Conservation (phyloP, 2,113 vertebrate species). For the Melanocharis versteri region DNA sequence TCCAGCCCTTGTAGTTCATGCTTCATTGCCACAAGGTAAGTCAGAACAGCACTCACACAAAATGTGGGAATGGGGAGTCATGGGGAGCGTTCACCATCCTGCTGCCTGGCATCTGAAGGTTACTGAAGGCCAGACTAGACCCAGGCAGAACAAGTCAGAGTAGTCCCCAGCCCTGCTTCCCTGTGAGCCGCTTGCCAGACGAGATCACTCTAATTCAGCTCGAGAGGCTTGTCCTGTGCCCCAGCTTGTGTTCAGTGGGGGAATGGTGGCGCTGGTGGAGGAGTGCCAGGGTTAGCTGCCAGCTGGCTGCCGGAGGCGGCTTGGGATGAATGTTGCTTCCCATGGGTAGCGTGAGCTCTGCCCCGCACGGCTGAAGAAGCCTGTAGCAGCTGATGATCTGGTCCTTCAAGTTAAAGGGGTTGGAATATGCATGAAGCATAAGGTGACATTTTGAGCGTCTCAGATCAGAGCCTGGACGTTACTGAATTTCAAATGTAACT, state of each 20-base stretch:
- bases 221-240: not conserved
- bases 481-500: slow-evolving; percentile 37
- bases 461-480: slow-evolving; percentile 8
- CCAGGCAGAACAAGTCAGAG: not conserved
- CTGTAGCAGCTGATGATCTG: not conserved
- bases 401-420: slow-evolving; percentile 21
- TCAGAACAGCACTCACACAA: not conserved
- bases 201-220: not conserved
- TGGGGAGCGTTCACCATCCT: not conserved
- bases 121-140: not conserved
- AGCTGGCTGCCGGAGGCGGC: not conserved
- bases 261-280: not conserved
- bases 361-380: not conserved
- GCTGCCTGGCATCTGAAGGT: not conserved
- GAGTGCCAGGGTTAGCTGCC: slow-evolving; percentile 6
- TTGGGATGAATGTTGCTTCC: not conserved
- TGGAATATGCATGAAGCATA: slow-evolving; percentile 38
- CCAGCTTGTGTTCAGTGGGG: not conserved
- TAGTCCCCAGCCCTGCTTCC: not conserved
- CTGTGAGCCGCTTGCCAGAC: not conserved
- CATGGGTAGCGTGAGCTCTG: not conserved
- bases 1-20: not conserved
- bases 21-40: slow-evolving; percentile 40
- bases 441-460: slow-evolving; percentile 49
- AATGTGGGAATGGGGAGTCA: slow-evolving; percentile 20